Conservation (phyloP, 2,113 vertebrate species). For the Ictalurus furcatus region DNA sequence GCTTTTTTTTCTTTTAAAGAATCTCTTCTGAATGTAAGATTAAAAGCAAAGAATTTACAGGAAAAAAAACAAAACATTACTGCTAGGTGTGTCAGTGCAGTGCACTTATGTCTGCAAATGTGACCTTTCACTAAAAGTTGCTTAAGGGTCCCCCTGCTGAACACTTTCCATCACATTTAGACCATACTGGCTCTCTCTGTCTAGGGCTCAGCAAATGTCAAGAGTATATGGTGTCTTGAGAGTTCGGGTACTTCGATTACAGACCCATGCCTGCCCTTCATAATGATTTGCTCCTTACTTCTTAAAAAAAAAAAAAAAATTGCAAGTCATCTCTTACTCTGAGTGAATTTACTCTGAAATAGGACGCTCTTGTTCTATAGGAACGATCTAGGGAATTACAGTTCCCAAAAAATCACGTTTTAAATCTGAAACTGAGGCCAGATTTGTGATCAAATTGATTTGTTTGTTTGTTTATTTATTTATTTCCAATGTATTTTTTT, state of each 20-base stretch:
- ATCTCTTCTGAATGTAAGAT: neutral
- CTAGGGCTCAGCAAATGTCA: slow-evolving; percentile 54
- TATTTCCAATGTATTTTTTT: no score
- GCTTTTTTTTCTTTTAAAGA: neutral
- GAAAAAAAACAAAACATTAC: neutral
- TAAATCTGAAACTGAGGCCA: neutral
- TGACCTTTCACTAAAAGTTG: slow-evolving; percentile 39
- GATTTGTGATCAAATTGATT: neutral
- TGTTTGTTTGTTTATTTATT: no score
- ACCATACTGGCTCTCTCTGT: slow-evolving; percentile 15
- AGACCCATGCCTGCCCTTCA: neutral
- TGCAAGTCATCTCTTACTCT: neutral
- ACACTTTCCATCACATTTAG: slow-evolving; percentile 38
- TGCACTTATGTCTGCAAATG: slow-evolving; percentile 17
- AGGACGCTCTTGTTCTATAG: neutral
- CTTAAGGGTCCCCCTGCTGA: neutral
- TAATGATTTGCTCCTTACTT: neutral
- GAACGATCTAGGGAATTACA: neutral
- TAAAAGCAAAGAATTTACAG: neutral
- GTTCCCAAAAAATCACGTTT: neutral
- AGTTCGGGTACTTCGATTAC: neutral
- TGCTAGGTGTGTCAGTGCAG: neutral
- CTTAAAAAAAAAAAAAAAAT: neutral
- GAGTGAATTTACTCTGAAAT: neutral
- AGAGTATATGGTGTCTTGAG: slow-evolving; percentile 51